Conservation (phyloP, 2,888 invertebrate genomes). For the Lasioglossum lativentre region DNA sequence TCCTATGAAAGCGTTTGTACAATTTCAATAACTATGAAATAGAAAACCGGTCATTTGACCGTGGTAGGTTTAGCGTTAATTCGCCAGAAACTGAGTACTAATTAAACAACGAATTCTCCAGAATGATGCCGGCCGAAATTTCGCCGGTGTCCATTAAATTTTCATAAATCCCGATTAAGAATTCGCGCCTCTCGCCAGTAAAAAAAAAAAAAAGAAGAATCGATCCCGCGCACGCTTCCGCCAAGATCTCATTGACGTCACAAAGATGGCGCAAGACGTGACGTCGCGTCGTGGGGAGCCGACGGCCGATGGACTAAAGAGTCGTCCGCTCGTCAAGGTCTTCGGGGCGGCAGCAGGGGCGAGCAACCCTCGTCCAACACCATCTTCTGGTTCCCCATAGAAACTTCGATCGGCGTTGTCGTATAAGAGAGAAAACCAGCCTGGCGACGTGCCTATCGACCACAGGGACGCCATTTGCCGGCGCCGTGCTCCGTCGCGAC, state of each 20-base stretch:
- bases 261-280: conserved; percentile 48
- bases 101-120: no score
- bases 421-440: conserved; percentile 57
- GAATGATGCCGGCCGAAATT: no score
- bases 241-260: conserved; percentile 57
- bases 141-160: not conserved
- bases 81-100: no score
- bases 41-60: no score
- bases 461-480: conserved; percentile 75
- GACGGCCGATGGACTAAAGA: not conserved
- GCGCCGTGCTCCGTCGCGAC: conserved; percentile 76
- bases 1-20: no score
- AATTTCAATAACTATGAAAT: no score
- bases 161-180: not conserved
- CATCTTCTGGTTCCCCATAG: conserved; percentile 65
- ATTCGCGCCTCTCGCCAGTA: not conserved
- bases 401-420: conserved; percentile 48
- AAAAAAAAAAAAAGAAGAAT: no score
- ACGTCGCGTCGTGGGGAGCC: conserved; percentile 29
- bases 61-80: no score
- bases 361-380: conserved; percentile 55
- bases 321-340: conserved; percentile 49
- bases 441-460: conserved; percentile 70
- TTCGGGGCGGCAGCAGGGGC: conserved; percentile 26
- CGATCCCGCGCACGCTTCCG: conserved; percentile 42